Base-by-base conservation (phyloP, 2,888 invertebrate species). In the Agrotis exclamationis region DNA sequence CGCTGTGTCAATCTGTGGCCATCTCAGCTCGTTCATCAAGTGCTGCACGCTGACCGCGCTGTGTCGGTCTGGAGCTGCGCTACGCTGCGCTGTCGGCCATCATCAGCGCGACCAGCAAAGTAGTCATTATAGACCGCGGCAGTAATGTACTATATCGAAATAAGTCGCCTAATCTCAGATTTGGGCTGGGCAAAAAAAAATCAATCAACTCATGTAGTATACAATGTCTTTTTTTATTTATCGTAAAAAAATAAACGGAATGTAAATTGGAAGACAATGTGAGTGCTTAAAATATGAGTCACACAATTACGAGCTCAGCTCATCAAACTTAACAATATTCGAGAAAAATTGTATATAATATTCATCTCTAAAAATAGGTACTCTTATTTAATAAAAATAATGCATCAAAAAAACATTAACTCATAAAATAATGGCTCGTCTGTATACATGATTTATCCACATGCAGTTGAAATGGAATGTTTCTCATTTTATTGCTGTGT, bases 401-500 rank as follows among this genome's bases (percentile, higher is more conserved):
- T 39, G 20, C 24, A 45, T 57, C 5, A 39, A 50, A 39, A 50
- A 45, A 68, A n/a, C 47, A 7, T 18, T 2, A 39, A 50, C 48
- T 22, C 45, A 73, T 18, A 20, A n/a, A 44, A n/a, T 2, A 44
- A 56, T 48, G 44, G 28, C 68, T 50, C 50, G 18, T 65, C 33
- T 48, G 11, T 22, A 22, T 51, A 45, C 14, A 71, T 33, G 51
- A 16, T 45, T 18, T 54, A 65, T 13, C 5, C 11, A 76, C 24
- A 47, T 45, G 16, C 9, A 57, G 24, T 33, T 24, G 45, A 56
- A 67, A 75, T 20, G 44, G 67, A 33, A 56, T 76, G 54, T 7
- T n/a, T 57, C 13, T 45, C 4, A 20, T 39, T 45, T 70, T 85
- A 90, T 33, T 93, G 89, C 45, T 86, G 82, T 13, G 92, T 95